These are phyloP conservation scores for Eulemur macaco DNA, from an alignment of 2,113 vertebrate genomes.

Conservation along the genomic window DNA sequence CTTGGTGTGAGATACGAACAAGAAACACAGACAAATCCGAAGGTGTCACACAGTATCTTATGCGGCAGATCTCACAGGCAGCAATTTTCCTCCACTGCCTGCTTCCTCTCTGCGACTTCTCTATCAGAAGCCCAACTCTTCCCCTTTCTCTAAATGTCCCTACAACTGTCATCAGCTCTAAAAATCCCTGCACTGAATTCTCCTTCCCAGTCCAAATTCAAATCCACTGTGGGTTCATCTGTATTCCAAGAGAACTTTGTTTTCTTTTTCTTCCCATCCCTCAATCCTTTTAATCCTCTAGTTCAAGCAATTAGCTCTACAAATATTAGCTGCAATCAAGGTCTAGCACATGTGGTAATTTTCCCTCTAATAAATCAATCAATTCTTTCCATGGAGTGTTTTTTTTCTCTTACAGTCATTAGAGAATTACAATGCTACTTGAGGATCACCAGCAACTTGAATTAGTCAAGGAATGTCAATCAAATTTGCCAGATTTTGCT, in stretches of 20 bases:
- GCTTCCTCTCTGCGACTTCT: neutral
- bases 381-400: conserved; percentile 66
- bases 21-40: neutral
- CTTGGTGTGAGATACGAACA: neutral
- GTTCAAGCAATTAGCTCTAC: conserved; percentile 79
- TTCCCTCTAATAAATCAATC: conserved; percentile 76
- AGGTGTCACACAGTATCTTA: neutral
- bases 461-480: conserved; percentile 76
- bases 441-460: conserved; percentile 74
- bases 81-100: neutral
- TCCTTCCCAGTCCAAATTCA: neutral
- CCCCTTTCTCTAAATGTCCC: neutral
- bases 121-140: neutral
- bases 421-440: conserved; percentile 75
- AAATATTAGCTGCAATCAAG: conserved; percentile 79
- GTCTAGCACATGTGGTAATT: conserved; percentile 74
- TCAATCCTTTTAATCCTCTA: conserved; percentile 66
- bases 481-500: conserved; percentile 73
- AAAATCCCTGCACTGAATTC: neutral
- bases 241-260: conserved; percentile 62
- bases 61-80: neutral
- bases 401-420: conserved; percentile 56
- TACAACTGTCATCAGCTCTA: neutral
- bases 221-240: conserved; percentile 43
- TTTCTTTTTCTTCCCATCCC: conserved; percentile 56